Conservation (phyloP, 1,140 invertebrate species). For the Drosophila novamexicana region DNA sequence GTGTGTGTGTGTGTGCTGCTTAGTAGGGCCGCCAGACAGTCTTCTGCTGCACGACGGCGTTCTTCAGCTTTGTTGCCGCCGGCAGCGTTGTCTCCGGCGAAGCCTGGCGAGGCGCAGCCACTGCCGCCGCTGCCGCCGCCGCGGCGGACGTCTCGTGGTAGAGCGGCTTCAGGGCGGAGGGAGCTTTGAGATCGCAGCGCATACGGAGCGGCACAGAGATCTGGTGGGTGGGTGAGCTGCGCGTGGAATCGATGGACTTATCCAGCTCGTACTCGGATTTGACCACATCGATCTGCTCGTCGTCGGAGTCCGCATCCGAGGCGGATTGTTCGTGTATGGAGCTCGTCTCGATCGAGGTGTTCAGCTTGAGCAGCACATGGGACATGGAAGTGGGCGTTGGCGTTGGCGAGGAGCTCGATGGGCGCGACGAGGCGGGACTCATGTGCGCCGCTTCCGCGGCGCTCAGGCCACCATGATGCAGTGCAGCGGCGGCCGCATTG, state of each 20-base stretch:
- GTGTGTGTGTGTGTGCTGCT: slow-evolving; percentile 28
- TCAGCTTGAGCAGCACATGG: slow-evolving; percentile 85
- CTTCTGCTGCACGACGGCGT: slow-evolving; percentile 86
- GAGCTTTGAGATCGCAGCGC: slow-evolving; percentile 87
- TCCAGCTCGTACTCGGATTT: slow-evolving; percentile 89
- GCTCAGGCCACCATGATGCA: slow-evolving; percentile 48
- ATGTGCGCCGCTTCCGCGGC: slow-evolving; percentile 69
- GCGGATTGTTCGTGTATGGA: slow-evolving; percentile 87
- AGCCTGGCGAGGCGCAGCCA: slow-evolving; percentile 75
- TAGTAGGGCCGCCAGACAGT: slow-evolving; percentile 92
- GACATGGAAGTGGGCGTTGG: slow-evolving; percentile 80
- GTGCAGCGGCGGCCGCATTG: slow-evolving; percentile 62
- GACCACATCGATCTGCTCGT: slow-evolving; percentile 90
- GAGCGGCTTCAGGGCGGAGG: slow-evolving; percentile 85
- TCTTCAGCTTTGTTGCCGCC: slow-evolving; percentile 81
- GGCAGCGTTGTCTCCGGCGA: slow-evolving; percentile 86
- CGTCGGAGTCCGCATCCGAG: slow-evolving; percentile 88
- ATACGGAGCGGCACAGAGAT: slow-evolving; percentile 51
- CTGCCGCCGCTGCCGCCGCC: slow-evolving; percentile 13
- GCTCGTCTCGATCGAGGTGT: slow-evolving; percentile 86
- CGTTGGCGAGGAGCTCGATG: slow-evolving; percentile 85
- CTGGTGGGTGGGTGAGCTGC: slow-evolving; percentile 66
- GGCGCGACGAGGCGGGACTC: slow-evolving; percentile 86
- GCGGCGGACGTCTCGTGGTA: slow-evolving; percentile 69
- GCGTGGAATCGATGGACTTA: slow-evolving; percentile 73